Percentiles rank a stretch among this genome's conserved stretches.
phyloP scores from a whole-genome alignment of 37 sponge, comb jelly and placozoan species.

The Cladorhizidae sp. region DNA sequence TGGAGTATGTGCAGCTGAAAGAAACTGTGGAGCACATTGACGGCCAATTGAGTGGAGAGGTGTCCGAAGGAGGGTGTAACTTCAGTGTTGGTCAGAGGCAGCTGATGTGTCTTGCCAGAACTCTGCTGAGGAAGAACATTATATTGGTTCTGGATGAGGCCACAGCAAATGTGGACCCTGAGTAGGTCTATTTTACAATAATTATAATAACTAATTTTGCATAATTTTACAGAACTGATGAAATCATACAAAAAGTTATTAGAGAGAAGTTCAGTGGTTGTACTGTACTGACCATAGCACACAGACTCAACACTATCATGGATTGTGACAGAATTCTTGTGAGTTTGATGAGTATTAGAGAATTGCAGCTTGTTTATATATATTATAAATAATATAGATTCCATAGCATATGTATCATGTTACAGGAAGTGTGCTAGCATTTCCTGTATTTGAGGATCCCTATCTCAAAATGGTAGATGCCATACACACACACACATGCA shows the following conservation, averaged over 20 bases:
- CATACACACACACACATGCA: no score
- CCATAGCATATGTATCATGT: no score
- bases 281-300: conserved; percentile 96
- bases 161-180: conserved; percentile 88
- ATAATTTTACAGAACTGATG: conserved; percentile 88
- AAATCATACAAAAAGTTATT: conserved; percentile 84
- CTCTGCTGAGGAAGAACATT: conserved; percentile 81
- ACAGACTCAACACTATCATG: conserved; percentile 95
- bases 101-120: conserved; percentile 85
- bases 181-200: conserved; percentile 27
- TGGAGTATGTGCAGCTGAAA: conserved; percentile 87
- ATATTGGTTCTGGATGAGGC: conserved; percentile 90
- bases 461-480: no score
- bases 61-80: conserved; percentile 81
- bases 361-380: neutral
- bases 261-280: conserved; percentile 78
- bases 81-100: conserved; percentile 90
- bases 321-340: conserved; percentile 90
- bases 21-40: conserved; percentile 47
- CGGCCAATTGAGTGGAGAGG: conserved; percentile 57
- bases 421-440: no score
- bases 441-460: no score
- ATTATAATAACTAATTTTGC: neutral
- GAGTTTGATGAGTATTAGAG: neutral
- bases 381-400: no score